Percentiles rank a stretch among this genome's conserved stretches.
Conservation (phyloP, 30 jellyfish, hydroid and myxozoan species). For the Rhopilema esculentum region DNA sequence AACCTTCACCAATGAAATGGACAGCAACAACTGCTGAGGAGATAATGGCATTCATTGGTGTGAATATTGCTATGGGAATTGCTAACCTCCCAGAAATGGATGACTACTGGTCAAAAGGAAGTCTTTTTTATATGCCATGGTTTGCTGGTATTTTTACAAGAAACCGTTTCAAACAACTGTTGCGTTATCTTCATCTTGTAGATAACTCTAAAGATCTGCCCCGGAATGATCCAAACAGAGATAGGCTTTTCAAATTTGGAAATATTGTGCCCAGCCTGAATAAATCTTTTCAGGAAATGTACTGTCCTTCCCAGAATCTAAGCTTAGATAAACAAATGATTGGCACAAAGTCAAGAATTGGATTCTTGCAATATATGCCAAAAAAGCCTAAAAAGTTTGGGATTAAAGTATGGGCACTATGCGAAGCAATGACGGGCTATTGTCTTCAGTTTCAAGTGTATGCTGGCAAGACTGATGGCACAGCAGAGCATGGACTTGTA, state of each 20-base stretch:
- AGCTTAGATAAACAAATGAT: constrained; percentile 60
- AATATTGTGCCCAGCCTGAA: not conserved
- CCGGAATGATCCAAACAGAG: constrained; percentile 1
- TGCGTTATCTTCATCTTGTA: constrained; percentile 45
- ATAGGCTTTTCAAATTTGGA: constrained; percentile 47
- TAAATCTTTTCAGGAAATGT: constrained; percentile 30
- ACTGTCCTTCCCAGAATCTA: constrained; percentile 44
- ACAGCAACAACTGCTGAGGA: constrained; percentile 28
- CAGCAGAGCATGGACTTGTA: constrained; percentile 56
- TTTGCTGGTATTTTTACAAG: constrained; percentile 28
- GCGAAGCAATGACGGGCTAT: constrained; percentile 47
- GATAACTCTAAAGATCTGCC: constrained; percentile 24
- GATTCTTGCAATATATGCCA: constrained; percentile 66
- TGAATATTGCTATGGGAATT: constrained; percentile 55
- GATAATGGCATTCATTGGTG: constrained; percentile 61
- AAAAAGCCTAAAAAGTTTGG: constrained; percentile 62
- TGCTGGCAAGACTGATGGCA: constrained; percentile 43
- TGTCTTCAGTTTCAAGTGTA: constrained; percentile 49
- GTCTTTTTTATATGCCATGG: constrained; percentile 37
- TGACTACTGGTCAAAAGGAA: constrained; percentile 47
- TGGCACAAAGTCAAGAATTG: constrained; percentile 43
- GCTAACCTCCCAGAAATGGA: constrained; percentile 45
- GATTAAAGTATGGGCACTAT: constrained; percentile 52
- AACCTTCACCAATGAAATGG: constrained; percentile 61
- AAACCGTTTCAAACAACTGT: constrained; percentile 39